phyloP scores from a whole-genome alignment of 2,797 vertebrate genomes.

The Austrolebias charrua region DNA sequence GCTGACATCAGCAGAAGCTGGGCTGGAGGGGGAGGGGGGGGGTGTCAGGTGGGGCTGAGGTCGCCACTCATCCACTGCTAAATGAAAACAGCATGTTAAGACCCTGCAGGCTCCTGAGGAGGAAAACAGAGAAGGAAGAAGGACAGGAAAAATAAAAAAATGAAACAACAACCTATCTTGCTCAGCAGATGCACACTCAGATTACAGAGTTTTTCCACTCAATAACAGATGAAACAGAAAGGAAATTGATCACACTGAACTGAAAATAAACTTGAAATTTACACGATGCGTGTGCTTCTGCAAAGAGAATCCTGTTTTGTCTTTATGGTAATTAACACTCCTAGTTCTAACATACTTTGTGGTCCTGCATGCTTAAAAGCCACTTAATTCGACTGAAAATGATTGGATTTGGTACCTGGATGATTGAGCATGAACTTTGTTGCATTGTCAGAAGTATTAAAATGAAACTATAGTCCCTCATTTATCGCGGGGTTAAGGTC shows the following conservation, averaged over 20 bases:
- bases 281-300: neutral
- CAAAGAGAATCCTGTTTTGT: neutral
- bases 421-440: no score
- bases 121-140: constrained; percentile 32
- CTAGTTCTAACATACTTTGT: neutral
- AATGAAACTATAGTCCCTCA: constrained; percentile 13
- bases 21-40: constrained; percentile 44
- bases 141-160: constrained; percentile 19
- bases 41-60: constrained; percentile 74
- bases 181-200: constrained; percentile 34
- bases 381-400: no score
- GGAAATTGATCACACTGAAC: neutral
- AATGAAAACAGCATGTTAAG: constrained; percentile 72
- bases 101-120: constrained; percentile 39
- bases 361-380: no score
- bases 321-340: neutral
- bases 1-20: constrained; percentile 81
- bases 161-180: constrained; percentile 6
- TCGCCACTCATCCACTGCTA: constrained; percentile 74
- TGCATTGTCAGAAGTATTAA: neutral
- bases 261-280: neutral
- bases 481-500: no score
- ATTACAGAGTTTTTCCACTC: constrained; percentile 5
- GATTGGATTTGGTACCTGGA: no score
- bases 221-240: constrained; percentile 11